Percentiles rank a stretch among this genome's conserved stretches.
These are phyloP conservation scores for Eleginops maclovinus DNA, from an alignment of 2,113 vertebrate genomes.

Conservation along the genomic window DNA sequence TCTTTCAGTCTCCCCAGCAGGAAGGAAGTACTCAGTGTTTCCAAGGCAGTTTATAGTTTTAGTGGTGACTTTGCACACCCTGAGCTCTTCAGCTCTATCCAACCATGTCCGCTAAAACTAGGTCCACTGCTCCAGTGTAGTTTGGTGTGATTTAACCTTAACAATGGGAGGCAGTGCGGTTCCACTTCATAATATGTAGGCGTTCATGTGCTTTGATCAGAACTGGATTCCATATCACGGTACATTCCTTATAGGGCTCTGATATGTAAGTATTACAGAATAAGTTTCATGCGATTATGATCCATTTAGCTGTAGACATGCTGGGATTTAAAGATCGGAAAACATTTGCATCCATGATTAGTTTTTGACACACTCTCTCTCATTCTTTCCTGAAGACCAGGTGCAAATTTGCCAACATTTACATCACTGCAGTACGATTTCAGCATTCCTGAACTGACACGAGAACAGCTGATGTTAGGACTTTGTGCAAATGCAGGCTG, in stretches of 20 bases:
- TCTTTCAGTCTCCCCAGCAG: neutral
- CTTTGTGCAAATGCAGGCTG: slow-evolving; percentile 17
- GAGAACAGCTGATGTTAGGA: slow-evolving; percentile 35
- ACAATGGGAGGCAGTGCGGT: neutral
- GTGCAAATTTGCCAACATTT: slow-evolving; percentile 24
- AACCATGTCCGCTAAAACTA: neutral
- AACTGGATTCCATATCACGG: neutral
- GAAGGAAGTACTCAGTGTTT: neutral
- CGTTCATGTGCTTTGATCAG: neutral
- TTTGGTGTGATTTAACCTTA: neutral
- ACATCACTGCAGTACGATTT: slow-evolving; percentile 12
- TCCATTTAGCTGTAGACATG: neutral
- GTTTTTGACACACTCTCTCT: neutral
- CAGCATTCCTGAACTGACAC: slow-evolving; percentile 27
- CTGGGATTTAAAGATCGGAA: neutral
- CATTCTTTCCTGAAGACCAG: slow-evolving; percentile 14
- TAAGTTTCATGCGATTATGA: neutral
- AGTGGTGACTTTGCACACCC: neutral
- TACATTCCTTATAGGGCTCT: neutral
- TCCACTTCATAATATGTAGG: neutral
- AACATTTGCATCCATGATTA: neutral
- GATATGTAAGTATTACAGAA: neutral
- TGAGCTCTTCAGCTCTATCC: neutral
- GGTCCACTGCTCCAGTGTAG: neutral
- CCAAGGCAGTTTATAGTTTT: neutral